phyloP scores from a whole-genome alignment of 2,113 vertebrate species.

The Halcyon malimbica region DNA sequence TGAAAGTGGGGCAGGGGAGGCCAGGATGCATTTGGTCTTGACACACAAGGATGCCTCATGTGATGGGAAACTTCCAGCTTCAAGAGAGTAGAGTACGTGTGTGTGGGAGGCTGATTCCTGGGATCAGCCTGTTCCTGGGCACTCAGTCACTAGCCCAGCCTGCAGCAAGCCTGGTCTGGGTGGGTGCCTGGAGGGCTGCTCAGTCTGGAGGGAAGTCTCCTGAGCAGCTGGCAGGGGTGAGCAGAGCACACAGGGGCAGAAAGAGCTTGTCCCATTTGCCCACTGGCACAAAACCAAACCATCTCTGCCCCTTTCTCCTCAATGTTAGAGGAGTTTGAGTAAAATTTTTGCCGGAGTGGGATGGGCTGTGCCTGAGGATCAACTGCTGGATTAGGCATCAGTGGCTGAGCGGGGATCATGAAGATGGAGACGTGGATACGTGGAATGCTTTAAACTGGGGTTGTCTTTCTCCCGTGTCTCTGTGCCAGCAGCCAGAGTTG shows the following conservation, averaged over 20 bases:
- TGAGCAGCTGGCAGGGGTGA: background rate
- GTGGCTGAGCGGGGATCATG: background rate
- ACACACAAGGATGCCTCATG: background rate
- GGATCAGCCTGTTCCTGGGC: background rate
- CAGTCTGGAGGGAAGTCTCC: rapidly evolving
- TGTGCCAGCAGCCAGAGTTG: background rate
- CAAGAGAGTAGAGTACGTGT: background rate
- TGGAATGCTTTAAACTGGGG: background rate
- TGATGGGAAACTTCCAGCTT: background rate
- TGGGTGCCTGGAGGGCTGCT: background rate
- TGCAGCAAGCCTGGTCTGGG: background rate
- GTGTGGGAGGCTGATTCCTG: background rate
- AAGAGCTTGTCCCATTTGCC: background rate
- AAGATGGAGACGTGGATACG: background rate
- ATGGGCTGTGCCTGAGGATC: background rate
- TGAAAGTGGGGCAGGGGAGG: background rate
- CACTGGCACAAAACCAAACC: rapidly evolving
- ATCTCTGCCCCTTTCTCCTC: too few relatives aligned
- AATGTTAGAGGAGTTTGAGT: background rate
- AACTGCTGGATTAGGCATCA: rapidly evolving
- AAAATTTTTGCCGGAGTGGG: background rate
- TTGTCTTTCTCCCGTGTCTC: background rate
- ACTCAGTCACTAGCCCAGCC: background rate
- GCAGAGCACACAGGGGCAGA: background rate
- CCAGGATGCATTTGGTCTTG: background rate